Percentiles rank a stretch among this genome's conserved stretches.
These are phyloP conservation scores for Mastomys coucha DNA, from an alignment of 2,113 vertebrate genomes.

Conservation along the genomic window DNA sequence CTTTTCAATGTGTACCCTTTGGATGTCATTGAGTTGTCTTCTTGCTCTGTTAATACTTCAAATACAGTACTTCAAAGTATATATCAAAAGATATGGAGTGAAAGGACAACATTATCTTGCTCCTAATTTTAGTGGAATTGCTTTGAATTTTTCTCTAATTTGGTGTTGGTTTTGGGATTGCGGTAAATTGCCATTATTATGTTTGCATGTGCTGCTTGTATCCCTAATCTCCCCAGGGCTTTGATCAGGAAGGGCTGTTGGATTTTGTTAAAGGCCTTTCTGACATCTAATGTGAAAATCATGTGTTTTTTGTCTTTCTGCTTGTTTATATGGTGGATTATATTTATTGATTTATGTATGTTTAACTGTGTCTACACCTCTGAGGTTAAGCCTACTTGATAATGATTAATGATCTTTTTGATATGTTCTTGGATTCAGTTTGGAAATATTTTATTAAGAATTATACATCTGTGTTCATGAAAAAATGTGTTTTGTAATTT, in stretches of 20 bases:
- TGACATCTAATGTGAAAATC: not conserved
- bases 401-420: not conserved
- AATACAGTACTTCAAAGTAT: not conserved
- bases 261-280: not conserved
- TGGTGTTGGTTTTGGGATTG: not conserved
- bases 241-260: not conserved
- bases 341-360: not conserved
- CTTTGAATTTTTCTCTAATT: not conserved
- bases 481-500: not conserved
- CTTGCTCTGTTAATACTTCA: not conserved
- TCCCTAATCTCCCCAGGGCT: not conserved
- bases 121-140: not conserved
- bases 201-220: not conserved
- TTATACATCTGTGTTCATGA: not conserved
- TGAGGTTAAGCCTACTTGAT: not conserved
- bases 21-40: not conserved
- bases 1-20: not conserved
- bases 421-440: not conserved
- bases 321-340: not conserved
- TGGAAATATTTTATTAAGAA: not conserved
- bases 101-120: not conserved
- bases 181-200: not conserved
- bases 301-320: not conserved
- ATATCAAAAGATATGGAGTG: no score
- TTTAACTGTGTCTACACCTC: not conserved